Evolutionary conservation across 2,888 invertebrate species (phyloP).

Genomic region (Drosophila eohydei): DNA sequence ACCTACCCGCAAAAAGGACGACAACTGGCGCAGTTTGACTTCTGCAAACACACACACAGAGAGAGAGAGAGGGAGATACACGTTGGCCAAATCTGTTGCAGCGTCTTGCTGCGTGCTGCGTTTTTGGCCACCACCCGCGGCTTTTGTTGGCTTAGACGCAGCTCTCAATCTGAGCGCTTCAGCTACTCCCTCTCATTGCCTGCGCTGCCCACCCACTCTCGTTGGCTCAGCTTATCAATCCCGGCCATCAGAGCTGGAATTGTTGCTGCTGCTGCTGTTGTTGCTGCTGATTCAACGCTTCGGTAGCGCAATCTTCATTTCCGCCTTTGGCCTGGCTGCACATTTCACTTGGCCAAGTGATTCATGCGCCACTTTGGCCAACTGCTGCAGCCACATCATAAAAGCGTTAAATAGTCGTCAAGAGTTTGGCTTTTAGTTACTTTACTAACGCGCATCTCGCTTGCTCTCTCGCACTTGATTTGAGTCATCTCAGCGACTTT

Average conservation of each 20-base stretch:
- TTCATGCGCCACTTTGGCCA: conserved; percentile 48
- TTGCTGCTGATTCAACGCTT: conserved; percentile 65
- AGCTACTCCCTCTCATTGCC: not conserved
- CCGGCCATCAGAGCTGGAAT: conserved; percentile 43
- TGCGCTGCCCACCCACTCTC: conserved; percentile 50
- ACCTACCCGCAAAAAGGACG: conserved; percentile 79
- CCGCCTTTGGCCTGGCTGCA: conserved; percentile 48
- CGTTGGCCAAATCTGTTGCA: conserved; percentile 56
- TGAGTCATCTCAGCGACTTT: conserved; percentile 67
- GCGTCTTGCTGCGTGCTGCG: conserved; percentile 57
- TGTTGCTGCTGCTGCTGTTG: conserved; percentile 12
- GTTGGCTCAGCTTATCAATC: conserved; percentile 43
- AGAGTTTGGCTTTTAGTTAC: not conserved
- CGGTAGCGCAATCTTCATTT: conserved; percentile 67
- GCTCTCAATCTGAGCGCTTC: conserved; percentile 34
- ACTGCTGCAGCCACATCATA: conserved; percentile 41
- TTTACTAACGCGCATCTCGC: not conserved
- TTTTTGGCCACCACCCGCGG: conserved; percentile 64
- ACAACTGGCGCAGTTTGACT: conserved; percentile 77
- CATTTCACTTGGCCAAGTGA: conserved; percentile 43
- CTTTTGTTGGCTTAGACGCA: conserved; percentile 64
- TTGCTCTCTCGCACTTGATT: conserved; percentile 11
- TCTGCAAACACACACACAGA: conserved; percentile 39
- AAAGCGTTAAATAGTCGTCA: conserved; percentile 35
- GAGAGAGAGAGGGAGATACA: conserved; percentile 17